Conservation (phyloP, 2,888 invertebrate genomes). For the Electrophaes corylata region DNA sequence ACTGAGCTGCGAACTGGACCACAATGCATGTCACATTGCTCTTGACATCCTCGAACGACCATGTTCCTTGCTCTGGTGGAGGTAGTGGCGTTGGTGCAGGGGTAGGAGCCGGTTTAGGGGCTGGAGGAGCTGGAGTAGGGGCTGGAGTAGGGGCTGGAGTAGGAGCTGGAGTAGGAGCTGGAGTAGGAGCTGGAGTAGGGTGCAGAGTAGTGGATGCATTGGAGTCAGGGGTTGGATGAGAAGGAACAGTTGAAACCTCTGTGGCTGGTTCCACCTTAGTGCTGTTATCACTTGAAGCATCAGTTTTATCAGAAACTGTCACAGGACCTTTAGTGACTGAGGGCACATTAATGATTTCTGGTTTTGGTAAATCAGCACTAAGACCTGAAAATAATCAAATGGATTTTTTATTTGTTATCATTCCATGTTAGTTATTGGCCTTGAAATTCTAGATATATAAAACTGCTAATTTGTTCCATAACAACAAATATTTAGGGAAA, state of each 20-base stretch:
- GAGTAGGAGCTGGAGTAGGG: constrained; percentile 53
- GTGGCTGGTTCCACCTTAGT: not conserved
- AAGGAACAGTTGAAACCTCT: not conserved
- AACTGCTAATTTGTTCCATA: too few relatives aligned
- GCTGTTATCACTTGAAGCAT: not conserved
- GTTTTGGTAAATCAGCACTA: not conserved
- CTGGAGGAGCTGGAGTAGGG: constrained; percentile 57
- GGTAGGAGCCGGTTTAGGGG: constrained; percentile 75
- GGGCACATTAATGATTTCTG: not conserved
- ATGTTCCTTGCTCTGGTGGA: constrained; percentile 61
- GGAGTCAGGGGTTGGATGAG: constrained; percentile 37
- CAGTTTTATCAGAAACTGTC: not conserved
- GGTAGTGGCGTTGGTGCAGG: constrained; percentile 55
- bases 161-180: constrained; percentile 65
- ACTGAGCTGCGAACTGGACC: constrained; percentile 86
- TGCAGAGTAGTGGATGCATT: constrained; percentile 43
- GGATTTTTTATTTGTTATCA: not conserved
- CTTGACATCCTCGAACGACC: constrained; percentile 54
- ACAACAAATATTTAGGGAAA: too few relatives aligned
- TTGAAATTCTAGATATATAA: too few relatives aligned
- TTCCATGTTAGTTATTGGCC: too few relatives aligned
- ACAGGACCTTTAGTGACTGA: not conserved
- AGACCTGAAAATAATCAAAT: constrained; percentile 1
- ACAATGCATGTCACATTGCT: constrained; percentile 86
- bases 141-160: constrained; percentile 67